phyloP scores from a whole-genome alignment of 2,113 vertebrate genomes.

The Forbesichthys papilliferus region DNA sequence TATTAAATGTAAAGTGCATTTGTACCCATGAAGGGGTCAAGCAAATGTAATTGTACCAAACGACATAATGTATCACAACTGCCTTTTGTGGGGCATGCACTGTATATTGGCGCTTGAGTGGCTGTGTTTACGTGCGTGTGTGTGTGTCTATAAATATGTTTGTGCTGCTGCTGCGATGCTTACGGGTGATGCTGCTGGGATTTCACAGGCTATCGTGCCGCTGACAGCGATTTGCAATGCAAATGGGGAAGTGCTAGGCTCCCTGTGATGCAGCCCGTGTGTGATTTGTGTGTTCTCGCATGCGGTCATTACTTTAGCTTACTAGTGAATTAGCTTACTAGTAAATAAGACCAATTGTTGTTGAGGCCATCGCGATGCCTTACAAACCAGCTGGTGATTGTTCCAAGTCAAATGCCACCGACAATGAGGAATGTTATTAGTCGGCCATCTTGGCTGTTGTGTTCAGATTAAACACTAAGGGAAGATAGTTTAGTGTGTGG shows the following conservation, averaged over 20 bases:
- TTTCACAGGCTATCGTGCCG: conserved; percentile 51
- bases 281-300: conserved; percentile 35
- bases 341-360: conserved; percentile 16
- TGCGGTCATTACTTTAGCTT: no score
- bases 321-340: no score
- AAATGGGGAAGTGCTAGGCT: conserved; percentile 57
- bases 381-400: neutral
- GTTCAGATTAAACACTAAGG: neutral
- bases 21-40: conserved; percentile 5
- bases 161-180: conserved; percentile 26
- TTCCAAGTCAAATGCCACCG: neutral
- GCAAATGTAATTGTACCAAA: conserved; percentile 4
- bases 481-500: neutral
- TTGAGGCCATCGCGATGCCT: conserved; percentile 11
- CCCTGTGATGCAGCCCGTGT: conserved; percentile 31
- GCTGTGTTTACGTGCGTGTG: conserved; percentile 1
- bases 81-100: neutral
- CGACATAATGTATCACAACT: neutral
- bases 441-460: neutral
- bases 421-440: conserved; percentile 13
- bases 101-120: neutral
- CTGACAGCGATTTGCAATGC: conserved; percentile 65
- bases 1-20: neutral
- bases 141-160: conserved; percentile 8
- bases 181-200: conserved; percentile 43